These are phyloP conservation scores for Parotia lawesii DNA, from an alignment of 2,113 vertebrate species.

Conservation along the genomic window DNA sequence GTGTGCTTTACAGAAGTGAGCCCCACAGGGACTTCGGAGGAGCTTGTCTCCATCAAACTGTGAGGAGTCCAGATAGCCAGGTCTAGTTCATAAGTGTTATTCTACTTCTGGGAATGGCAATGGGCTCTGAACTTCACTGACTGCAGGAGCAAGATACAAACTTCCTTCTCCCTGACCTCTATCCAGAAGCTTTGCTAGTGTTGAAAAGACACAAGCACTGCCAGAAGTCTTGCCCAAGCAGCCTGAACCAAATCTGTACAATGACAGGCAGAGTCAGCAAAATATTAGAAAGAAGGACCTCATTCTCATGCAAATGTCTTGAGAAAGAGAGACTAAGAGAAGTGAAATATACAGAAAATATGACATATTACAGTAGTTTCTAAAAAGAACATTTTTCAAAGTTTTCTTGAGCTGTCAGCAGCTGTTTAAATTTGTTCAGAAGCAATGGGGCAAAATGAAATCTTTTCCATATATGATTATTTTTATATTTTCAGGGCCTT, in stretches of 20 bases:
- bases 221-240: not conserved
- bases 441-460: constrained; percentile 35
- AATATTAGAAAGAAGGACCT: not conserved
- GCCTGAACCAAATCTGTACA: not conserved
- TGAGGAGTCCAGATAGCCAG: not conserved
- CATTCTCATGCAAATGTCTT: constrained; percentile 4
- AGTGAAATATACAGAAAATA: constrained; percentile 6
- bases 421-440: constrained; percentile 43
- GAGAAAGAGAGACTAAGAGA: not conserved
- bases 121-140: not conserved
- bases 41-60: not conserved
- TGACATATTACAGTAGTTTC: not conserved
- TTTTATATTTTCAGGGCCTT: constrained; percentile 43
- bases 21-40: not conserved
- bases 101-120: not conserved
- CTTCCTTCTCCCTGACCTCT: not conserved
- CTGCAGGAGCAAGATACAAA: not conserved
- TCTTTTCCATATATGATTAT: constrained; percentile 37
- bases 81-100: not conserved
- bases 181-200: not conserved
- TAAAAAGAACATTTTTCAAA: constrained; percentile 17
- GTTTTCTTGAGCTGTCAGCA: constrained; percentile 30
- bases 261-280: not conserved
- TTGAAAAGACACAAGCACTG: not conserved
- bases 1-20: not conserved